These are phyloP conservation scores for Trachelus troglodyta DNA, from an alignment of 2,888 invertebrate genomes.

Conservation along the genomic window DNA sequence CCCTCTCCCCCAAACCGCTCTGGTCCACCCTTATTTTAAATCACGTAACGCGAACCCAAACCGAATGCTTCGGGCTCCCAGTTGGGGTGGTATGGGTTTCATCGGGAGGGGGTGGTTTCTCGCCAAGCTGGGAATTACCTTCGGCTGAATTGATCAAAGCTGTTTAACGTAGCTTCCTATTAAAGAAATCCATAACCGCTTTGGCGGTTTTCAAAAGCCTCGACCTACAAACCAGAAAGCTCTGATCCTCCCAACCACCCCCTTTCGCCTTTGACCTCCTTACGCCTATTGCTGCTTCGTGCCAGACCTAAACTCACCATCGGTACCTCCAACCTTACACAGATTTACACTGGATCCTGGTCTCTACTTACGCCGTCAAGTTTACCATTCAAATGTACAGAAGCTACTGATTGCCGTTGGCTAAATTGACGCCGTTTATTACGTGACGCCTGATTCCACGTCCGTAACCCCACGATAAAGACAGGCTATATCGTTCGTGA, in stretches of 20 bases:
- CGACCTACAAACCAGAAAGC: constrained; percentile 33
- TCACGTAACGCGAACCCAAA: constrained; percentile 52
- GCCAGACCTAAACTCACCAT: background rate
- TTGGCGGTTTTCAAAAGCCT: constrained; percentile 42
- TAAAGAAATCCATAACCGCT: constrained; percentile 62
- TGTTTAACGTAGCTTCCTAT: constrained; percentile 62
- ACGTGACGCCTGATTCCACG: background rate
- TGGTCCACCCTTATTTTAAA: constrained; percentile 42
- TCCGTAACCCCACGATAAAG: background rate
- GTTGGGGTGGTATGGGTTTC: constrained; percentile 16
- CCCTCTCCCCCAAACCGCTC: background rate
- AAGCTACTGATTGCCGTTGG: background rate
- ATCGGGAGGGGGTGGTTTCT: constrained; percentile 21
- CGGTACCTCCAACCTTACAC: background rate
- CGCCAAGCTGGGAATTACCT: constrained; percentile 56
- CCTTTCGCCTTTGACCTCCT: constrained; percentile 10
- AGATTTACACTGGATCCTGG: background rate
- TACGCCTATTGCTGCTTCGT: background rate
- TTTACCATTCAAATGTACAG: background rate
- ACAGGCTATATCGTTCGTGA: background rate
- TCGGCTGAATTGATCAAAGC: constrained; percentile 60
- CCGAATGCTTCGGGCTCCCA: constrained; percentile 17
- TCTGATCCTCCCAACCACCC: constrained; percentile 20
- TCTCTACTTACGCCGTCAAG: background rate
- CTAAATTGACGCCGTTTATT: background rate